These are phyloP conservation scores for Bos indicus DNA, from an alignment of 2,113 vertebrate species.

Conservation along the genomic window DNA sequence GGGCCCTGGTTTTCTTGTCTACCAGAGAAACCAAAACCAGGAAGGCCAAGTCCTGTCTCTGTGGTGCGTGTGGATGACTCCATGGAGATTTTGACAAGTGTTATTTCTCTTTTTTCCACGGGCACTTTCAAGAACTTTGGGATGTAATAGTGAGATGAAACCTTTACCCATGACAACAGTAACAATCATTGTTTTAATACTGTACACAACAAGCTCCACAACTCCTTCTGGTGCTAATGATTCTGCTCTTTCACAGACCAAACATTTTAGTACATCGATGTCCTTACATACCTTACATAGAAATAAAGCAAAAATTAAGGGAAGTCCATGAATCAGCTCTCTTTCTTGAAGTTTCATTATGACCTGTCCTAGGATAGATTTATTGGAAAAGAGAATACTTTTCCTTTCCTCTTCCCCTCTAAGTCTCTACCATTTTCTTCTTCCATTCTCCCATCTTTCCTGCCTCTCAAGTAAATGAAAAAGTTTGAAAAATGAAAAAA, in stretches of 20 bases:
- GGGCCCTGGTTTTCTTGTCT: conserved; percentile 48
- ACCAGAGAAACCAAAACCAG: conserved; percentile 58
- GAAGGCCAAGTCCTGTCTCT: conserved; percentile 56
- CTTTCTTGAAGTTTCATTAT: conserved; percentile 69
- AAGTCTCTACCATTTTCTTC: conserved; percentile 51
- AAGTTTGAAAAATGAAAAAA: conserved; percentile 1
- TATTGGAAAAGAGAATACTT: conserved; percentile 51
- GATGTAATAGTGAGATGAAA: conserved; percentile 66
- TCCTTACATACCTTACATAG: conserved; percentile 76
- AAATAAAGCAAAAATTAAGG: conserved; percentile 63
- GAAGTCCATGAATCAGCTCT: conserved; percentile 66
- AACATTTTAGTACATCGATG: conserved; percentile 65
- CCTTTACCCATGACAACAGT: conserved; percentile 58
- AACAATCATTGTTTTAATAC: conserved; percentile 61
- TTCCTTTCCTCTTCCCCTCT: conserved; percentile 58
- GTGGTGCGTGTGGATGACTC: conserved; percentile 54
- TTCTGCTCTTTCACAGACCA: conserved; percentile 72
- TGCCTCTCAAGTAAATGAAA: conserved; percentile 37
- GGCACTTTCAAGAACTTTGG: conserved; percentile 77
- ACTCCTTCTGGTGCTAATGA: conserved; percentile 80
- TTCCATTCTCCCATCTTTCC: not conserved
- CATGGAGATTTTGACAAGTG: conserved; percentile 66
- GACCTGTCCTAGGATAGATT: conserved; percentile 69
- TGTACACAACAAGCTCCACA: conserved; percentile 57
- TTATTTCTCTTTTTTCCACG: conserved; percentile 75